phyloP scores from a whole-genome alignment of 37 sponge, comb jelly and placozoan species.

The Dysidea cf. avara region DNA sequence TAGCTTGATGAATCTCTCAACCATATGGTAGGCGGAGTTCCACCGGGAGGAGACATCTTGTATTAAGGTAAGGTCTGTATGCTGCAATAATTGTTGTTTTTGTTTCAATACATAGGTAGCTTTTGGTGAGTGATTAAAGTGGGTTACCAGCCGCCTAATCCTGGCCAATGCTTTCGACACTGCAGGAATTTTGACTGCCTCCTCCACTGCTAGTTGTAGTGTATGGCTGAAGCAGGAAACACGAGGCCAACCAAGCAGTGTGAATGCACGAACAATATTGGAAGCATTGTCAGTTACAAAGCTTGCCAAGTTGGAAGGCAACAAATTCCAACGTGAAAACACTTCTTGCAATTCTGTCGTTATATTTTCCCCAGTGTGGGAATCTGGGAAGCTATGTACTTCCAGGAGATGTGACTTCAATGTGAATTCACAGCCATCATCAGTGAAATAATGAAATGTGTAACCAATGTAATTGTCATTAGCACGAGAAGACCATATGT shows the following conservation, averaged over 20 bases:
- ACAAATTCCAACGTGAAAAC: neutral
- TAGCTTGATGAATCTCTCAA: conserved; percentile 20
- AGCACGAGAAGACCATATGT: too few relatives aligned
- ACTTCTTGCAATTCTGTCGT: conserved; percentile 7
- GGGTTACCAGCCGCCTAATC: conserved; percentile 16
- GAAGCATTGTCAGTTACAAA: conserved; percentile 24
- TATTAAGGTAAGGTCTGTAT: neutral
- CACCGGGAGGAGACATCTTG: conserved; percentile 41
- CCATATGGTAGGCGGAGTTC: conserved; percentile 41
- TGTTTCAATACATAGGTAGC: conserved; percentile 19
- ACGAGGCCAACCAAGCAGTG: conserved; percentile 22
- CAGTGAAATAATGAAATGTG: too few relatives aligned
- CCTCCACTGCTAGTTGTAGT: too few relatives aligned
- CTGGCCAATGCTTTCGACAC: conserved; percentile 20
- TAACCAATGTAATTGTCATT: too few relatives aligned
- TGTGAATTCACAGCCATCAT: too few relatives aligned
- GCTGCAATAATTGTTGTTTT: conserved; percentile 13
- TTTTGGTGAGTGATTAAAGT: conserved; percentile 31
- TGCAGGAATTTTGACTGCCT: conserved; percentile 5
- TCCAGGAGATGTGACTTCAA: conserved; percentile 23
- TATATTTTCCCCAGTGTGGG: conserved; percentile 22
- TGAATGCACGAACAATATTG: conserved; percentile 23
- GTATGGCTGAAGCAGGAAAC: conserved; percentile 39
- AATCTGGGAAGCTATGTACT: neutral
- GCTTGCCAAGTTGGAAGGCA: neutral